phyloP scores from a whole-genome alignment of 2,113 vertebrate genomes.

The Nerophis ophidion region DNA sequence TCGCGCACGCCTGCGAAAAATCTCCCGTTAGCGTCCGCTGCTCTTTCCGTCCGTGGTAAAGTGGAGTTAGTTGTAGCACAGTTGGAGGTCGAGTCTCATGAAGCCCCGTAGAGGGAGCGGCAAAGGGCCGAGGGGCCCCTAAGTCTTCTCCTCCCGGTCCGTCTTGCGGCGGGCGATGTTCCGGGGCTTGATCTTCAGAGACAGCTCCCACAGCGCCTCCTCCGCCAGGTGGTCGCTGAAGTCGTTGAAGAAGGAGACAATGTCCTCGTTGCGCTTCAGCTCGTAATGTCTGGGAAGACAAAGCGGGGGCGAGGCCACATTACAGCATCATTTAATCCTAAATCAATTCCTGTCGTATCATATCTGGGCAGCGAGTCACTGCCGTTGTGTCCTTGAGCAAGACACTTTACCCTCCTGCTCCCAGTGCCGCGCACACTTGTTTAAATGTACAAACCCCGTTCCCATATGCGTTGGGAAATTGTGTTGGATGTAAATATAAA shows the following conservation, averaged over 20 bases:
- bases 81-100: slow-evolving; percentile 51
- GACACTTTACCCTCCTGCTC: too few species aligned
- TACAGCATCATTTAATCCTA: too few species aligned
- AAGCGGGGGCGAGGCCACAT: background rate
- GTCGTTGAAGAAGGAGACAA: slow-evolving; percentile 96
- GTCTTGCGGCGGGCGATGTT: slow-evolving; percentile 89
- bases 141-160: slow-evolving; percentile 94
- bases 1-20: slow-evolving; percentile 27
- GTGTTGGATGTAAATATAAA: too few species aligned
- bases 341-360: too few species aligned
- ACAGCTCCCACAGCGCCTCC: slow-evolving; percentile 96
- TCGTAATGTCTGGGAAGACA: slow-evolving; percentile 86
- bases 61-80: slow-evolving; percentile 67
- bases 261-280: slow-evolving; percentile 91
- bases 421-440: too few species aligned
- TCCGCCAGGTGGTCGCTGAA: slow-evolving; percentile 97
- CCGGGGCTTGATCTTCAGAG: slow-evolving; percentile 94
- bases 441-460: too few species aligned
- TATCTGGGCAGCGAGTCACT: too few species aligned
- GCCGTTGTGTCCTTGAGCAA: too few species aligned
- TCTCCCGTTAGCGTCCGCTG: slow-evolving; percentile 43
- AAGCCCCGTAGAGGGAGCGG: slow-evolving; percentile 1
- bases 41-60: slow-evolving; percentile 58
- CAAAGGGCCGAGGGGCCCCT: slow-evolving; percentile 39
- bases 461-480: too few species aligned